A percentile compares a stretch with the other conserved stretches of the same genome.
Evolutionary conservation across 2,797 vertebrate species (phyloP).

Genomic region (Sciaenops ocellatus): DNA sequence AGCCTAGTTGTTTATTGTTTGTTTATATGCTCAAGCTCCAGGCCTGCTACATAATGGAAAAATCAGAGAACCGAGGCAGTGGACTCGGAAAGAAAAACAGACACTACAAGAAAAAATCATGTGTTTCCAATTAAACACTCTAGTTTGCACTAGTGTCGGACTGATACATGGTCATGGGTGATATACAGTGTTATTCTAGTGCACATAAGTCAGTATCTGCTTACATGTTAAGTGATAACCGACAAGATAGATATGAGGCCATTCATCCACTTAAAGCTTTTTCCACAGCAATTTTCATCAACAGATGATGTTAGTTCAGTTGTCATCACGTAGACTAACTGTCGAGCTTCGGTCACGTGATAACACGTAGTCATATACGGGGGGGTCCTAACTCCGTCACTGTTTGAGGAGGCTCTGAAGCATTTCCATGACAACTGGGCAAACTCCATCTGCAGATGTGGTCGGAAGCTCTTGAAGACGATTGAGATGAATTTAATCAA

Average conservation of each 20-base stretch:
- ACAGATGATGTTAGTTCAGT: not conserved
- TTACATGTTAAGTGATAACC: not conserved
- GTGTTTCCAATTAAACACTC: not conserved
- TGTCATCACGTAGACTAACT: not conserved
- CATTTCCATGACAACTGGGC: not conserved
- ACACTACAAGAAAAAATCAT: not conserved
- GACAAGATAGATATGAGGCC: not conserved
- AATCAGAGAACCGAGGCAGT: not conserved
- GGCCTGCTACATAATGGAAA: not conserved
- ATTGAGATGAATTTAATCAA: not conserved
- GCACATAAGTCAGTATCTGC: not conserved
- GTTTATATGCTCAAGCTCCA: constrained; percentile 1
- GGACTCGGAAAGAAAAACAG: not conserved
- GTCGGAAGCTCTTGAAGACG: not conserved
- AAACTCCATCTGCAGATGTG: not conserved
- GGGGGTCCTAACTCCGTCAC: not conserved
- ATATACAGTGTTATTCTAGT: not conserved
- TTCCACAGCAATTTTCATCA: not conserved
- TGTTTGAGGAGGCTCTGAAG: not conserved
- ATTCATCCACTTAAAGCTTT: not conserved
- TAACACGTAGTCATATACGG: not conserved
- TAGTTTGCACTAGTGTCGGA: not conserved
- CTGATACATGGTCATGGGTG: not conserved
- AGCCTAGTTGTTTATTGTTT: not conserved
- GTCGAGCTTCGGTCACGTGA: not conserved